Percentiles rank a stretch among this genome's conserved stretches.
Evolutionary conservation across 1,140 invertebrate genomes (phyloP).

Genomic region (Conus betulinus): DNA sequence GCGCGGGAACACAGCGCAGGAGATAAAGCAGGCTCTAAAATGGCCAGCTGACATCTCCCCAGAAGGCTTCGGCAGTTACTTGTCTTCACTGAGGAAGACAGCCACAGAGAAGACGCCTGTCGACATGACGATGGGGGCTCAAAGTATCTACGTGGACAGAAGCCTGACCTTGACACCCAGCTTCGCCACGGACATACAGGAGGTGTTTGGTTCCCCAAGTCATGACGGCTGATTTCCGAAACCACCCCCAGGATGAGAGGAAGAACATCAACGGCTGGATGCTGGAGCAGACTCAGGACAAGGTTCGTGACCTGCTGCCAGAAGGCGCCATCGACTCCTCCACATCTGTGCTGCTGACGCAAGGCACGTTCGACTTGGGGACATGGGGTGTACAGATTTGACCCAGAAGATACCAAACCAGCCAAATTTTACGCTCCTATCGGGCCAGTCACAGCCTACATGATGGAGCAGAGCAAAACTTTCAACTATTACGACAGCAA

Average conservation of each 20-base stretch:
- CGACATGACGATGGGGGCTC: constrained; percentile 35
- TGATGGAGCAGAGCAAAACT: constrained; percentile 82
- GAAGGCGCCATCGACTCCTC: constrained; percentile 72
- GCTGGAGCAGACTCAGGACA: constrained; percentile 79
- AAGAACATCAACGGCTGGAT: constrained; percentile 84
- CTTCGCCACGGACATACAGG: constrained; percentile 25
- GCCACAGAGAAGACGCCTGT: background rate
- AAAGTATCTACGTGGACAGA: constrained; percentile 37
- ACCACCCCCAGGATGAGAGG: constrained; percentile 55
- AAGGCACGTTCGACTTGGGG: constrained; percentile 86
- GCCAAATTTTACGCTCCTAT: too few species aligned
- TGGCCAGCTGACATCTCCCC: constrained; percentile 35
- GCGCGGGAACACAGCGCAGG: constrained; percentile 81
- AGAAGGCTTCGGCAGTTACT: constrained; percentile 40
- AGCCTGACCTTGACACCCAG: constrained; percentile 29
- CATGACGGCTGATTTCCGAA: constrained; percentile 21
- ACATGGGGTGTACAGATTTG: constrained; percentile 84
- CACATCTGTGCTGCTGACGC: constrained; percentile 84
- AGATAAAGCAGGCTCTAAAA: constrained; percentile 74
- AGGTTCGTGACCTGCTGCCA: constrained; percentile 81
- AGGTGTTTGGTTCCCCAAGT: constrained; percentile 29
- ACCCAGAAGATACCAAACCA: too few species aligned
- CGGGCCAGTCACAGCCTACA: constrained; percentile 58
- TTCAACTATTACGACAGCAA: constrained; percentile 78
- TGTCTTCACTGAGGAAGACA: constrained; percentile 34